A percentile compares a stretch with the other conserved stretches of the same genome.
These are phyloP conservation scores for Festucalex cinctus DNA, from an alignment of 2,113 vertebrate genomes.

Conservation along the genomic window DNA sequence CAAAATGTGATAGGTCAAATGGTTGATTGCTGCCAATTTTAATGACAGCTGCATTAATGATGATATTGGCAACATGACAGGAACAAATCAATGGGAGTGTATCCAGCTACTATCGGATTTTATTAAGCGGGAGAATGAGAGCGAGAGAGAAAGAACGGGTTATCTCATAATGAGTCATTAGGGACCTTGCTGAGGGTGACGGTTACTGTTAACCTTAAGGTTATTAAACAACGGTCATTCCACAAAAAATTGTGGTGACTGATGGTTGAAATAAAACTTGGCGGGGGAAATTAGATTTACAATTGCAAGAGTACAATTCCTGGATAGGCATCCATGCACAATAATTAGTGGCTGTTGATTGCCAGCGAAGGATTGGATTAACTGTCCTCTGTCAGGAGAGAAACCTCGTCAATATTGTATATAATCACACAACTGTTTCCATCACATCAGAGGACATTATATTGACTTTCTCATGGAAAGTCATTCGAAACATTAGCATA, in stretches of 20 bases:
- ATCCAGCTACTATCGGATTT: slow-evolving; percentile 23
- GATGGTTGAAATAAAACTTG: neutral
- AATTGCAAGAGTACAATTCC: neutral
- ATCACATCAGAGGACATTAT: slow-evolving; percentile 9
- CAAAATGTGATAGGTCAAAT: slow-evolving; percentile 7
- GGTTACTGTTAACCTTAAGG: neutral
- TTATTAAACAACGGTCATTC: slow-evolving; percentile 1
- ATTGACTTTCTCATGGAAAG: slow-evolving; percentile 7
- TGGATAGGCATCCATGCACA: slow-evolving; percentile 36
- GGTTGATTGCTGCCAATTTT: slow-evolving; percentile 30
- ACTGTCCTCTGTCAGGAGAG: slow-evolving; percentile 46
- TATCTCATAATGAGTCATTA: neutral
- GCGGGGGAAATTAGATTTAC: neutral
- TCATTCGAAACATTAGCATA: neutral
- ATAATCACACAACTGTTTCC: slow-evolving; percentile 16
- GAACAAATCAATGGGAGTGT: slow-evolving; percentile 31
- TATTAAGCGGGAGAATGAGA: slow-evolving; percentile 2
- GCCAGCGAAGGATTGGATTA: slow-evolving; percentile 63
- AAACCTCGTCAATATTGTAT: slow-evolving; percentile 55
- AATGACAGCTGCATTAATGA: slow-evolving; percentile 23
- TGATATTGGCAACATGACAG: slow-evolving; percentile 42
- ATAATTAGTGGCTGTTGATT: slow-evolving; percentile 58
- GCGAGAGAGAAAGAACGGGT: neutral
- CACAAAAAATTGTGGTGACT: slow-evolving; percentile 17
- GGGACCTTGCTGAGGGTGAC: neutral